These are phyloP conservation scores for Hyperoodon ampullatus DNA, from an alignment of 2,113 vertebrate species.

Conservation along the genomic window DNA sequence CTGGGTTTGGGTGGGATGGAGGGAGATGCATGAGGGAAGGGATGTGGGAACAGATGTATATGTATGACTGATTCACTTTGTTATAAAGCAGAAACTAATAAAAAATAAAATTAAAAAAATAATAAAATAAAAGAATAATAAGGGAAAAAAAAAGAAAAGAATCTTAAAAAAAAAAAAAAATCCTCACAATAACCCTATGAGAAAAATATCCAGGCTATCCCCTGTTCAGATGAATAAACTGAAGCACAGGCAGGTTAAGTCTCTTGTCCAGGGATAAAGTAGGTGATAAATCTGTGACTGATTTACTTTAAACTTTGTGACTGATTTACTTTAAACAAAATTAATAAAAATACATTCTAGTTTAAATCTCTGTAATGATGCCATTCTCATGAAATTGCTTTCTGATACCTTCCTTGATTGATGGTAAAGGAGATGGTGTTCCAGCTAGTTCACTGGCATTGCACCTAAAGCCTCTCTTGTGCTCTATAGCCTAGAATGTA, in stretches of 20 bases:
- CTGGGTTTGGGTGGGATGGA: too few relatives aligned
- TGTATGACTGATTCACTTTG: too few relatives aligned
- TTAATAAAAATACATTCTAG: neutral
- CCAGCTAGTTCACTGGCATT: neutral
- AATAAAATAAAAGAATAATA: too few relatives aligned
- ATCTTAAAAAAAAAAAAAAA: too few relatives aligned
- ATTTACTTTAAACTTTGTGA: neutral
- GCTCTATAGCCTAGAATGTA: neutral
- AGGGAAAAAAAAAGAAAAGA: too few relatives aligned
- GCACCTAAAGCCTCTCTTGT: neutral
- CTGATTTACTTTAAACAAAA: neutral
- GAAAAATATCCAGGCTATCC: neutral
- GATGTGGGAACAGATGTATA: too few relatives aligned
- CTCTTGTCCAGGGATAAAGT: neutral
- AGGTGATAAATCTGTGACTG: neutral
- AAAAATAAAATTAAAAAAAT: too few relatives aligned
- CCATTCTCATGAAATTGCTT: neutral
- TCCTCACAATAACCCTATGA: neutral
- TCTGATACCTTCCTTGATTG: neutral
- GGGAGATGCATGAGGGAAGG: too few relatives aligned
- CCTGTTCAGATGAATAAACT: neutral
- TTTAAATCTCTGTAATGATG: neutral
- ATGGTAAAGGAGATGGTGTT: neutral
- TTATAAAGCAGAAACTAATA: too few relatives aligned
- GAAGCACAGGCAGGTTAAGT: neutral